Evolutionary conservation across 1,140 invertebrate species (phyloP).

Genomic region (Eulimnadia texana): DNA sequence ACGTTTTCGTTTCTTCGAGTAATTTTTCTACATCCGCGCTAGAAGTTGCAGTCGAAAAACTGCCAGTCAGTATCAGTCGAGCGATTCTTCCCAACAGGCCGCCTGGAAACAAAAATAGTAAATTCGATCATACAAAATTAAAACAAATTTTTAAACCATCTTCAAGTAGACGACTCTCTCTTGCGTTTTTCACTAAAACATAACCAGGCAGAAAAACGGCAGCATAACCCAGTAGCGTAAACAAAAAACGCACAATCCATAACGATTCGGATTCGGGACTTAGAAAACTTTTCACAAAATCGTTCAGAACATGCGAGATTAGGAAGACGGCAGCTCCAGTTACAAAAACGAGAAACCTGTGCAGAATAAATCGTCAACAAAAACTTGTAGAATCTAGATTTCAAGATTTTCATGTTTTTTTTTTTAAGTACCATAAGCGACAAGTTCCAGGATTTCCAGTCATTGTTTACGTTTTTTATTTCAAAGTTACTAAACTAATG

Average conservation of each 20-base stretch:
- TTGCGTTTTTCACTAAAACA: constrained; percentile 68
- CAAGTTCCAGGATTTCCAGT: no score
- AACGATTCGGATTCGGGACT: background rate
- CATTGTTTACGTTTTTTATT: no score
- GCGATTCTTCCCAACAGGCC: constrained; percentile 41
- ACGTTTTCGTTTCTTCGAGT: background rate
- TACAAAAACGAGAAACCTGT: background rate
- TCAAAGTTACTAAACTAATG: no score
- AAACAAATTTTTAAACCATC: constrained; percentile 25
- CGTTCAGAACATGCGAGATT: background rate
- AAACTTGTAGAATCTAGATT: no score
- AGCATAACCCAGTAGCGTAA: constrained; percentile 78
- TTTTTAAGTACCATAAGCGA: no score
- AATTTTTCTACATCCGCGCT: constrained; percentile 3
- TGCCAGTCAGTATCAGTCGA: constrained; percentile 15
- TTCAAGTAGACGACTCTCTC: constrained; percentile 64
- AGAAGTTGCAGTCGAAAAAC: background rate
- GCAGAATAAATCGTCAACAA: no score
- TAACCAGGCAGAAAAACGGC: constrained; percentile 74
- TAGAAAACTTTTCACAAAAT: background rate
- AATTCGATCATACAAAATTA: background rate
- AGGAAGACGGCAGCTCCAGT: background rate
- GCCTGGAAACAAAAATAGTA: background rate
- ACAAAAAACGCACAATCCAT: constrained; percentile 35
- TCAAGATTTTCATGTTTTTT: no score